A percentile compares a stretch with the other conserved stretches of the same genome.
Evolutionary conservation across 1,140 invertebrate species (phyloP).

Genomic region (Drosophila santomea): DNA sequence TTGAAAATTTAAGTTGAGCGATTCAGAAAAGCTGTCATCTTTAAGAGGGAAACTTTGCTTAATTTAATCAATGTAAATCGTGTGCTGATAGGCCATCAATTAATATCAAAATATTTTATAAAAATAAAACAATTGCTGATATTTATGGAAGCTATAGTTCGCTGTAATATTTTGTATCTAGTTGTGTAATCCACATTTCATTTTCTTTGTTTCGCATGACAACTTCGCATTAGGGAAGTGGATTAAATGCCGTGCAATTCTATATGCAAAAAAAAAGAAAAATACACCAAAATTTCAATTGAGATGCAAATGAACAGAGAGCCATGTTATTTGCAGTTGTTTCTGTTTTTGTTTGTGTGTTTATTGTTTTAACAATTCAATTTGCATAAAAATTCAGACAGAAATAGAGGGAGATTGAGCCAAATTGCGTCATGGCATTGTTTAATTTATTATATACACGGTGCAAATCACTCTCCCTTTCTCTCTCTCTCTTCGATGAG

Average conservation of each 20-base stretch:
- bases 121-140: not conserved
- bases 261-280: not conserved
- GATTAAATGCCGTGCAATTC: conserved; percentile 36
- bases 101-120: not conserved
- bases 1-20: conserved; percentile 6
- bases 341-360: conserved; percentile 59
- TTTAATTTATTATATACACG: conserved; percentile 40
- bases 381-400: conserved; percentile 50
- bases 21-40: not conserved
- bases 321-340: conserved; percentile 33
- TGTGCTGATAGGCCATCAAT: not conserved
- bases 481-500: not conserved
- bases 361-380: conserved; percentile 70
- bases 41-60: not conserved
- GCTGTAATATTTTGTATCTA: not conserved
- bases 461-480: conserved; percentile 34
- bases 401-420: conserved; percentile 36
- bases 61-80: conserved; percentile 18
- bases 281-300: conserved; percentile 51
- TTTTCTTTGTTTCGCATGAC: conserved; percentile 41
- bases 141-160: too few species aligned
- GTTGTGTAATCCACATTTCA: conserved; percentile 9
- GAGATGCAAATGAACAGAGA: conserved; percentile 65
- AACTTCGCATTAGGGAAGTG: conserved; percentile 67
- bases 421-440: conserved; percentile 57